Evolutionary conservation across 2,797 vertebrate species (phyloP), one percentile per base, ranked within the genome.

Genomic region (Antennarius maculatus): DNA sequence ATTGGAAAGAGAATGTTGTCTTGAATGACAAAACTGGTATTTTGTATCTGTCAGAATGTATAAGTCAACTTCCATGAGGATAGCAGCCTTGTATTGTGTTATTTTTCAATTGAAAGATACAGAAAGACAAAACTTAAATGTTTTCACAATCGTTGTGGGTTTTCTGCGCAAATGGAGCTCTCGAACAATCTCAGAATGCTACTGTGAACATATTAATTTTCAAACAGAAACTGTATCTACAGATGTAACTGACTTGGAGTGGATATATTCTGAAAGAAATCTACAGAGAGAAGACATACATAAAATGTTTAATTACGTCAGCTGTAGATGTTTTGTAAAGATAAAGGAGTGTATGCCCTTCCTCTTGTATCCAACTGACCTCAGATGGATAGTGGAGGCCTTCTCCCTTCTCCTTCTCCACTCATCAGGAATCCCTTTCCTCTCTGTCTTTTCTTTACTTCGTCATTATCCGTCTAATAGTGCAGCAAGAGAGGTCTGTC

Each of bases 281-380:
- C 39, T 31, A 46, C 51, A 66, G 17, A 45, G 17, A 45, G 27
- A 2, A 37, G 17, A 41, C 41, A 54, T 12, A 34, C 18, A 43
- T 43, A 5, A 43, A 2, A 15, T 15, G 14, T 11, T 16, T 16
- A n/a, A 23, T 54, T 65, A 45, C 53, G 28, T 34, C 12, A 0
- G 1, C 16, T 9, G 34, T 28, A 15, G 47, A 54, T 64, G 0
- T 58, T 75, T 70, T 59, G 31, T 17, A 47, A 47, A 50, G 17
- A 72, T 41, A 41, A 31, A 43, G 11, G 47, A 61, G 34, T 48
- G 48, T 53, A 47, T 59, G 55, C 39, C 64, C 48, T 71, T 50
- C 49, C 12, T 65, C 27, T 54, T 50, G 54, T 23, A 61, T 46
- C 34, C 54, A 55, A 56, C 50, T 71, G 60, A 71, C 75, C 48